Conservation (phyloP, 2,888 invertebrate genomes). For the Artemia sinica region DNA sequence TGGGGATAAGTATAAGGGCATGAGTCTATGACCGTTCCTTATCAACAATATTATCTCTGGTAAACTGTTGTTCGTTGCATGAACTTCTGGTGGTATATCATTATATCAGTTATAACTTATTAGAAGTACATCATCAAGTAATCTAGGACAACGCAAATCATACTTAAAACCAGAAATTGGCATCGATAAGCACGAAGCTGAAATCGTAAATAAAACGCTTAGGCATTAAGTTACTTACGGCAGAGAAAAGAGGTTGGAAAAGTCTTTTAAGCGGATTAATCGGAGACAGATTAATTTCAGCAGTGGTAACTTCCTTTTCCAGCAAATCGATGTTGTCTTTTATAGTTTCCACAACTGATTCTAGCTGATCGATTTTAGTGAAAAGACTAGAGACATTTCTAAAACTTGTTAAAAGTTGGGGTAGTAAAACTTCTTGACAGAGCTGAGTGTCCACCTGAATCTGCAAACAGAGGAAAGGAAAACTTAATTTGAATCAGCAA, state of each 20-base stretch:
- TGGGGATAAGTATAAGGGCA: no score
- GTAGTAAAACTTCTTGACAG: slow-evolving; percentile 5
- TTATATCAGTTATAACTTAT: no score
- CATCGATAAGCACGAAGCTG: no score
- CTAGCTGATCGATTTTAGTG: slow-evolving; percentile 17
- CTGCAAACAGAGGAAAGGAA: neutral
- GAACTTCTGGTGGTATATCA: no score
- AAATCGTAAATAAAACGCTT: no score
- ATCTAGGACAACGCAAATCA: no score
- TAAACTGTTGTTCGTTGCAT: no score
- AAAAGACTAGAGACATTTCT: slow-evolving; percentile 6
- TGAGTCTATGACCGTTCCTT: no score
- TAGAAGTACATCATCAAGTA: no score
- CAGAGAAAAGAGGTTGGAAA: slow-evolving; percentile 15
- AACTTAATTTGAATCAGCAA: neutral
- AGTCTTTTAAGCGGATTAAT: slow-evolving; percentile 15
- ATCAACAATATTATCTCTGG: no score
- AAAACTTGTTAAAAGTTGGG: no score
- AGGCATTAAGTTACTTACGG: neutral
- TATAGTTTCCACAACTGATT: slow-evolving; percentile 14
- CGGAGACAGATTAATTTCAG: slow-evolving; percentile 14
- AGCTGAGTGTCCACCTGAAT: slow-evolving; percentile 1
- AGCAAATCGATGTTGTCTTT: slow-evolving; percentile 15
- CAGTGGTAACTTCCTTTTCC: slow-evolving; percentile 16
- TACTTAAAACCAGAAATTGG: no score